Conservation (phyloP, 2,888 invertebrate species). For the Aphodius sticticus region DNA sequence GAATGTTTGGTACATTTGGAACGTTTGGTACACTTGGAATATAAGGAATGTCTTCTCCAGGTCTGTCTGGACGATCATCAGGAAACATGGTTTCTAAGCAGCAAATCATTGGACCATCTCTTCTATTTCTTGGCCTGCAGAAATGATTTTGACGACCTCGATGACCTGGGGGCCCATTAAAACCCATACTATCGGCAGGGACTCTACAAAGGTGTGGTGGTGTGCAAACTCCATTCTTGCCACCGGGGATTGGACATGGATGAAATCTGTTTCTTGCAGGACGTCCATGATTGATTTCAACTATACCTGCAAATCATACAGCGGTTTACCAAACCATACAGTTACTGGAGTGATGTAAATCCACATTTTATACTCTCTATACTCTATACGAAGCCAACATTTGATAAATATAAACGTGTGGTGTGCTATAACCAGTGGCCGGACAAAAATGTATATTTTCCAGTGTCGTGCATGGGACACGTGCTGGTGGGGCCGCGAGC, state of each 20-base stretch:
- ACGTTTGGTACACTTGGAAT: neutral
- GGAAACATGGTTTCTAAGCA: constrained; percentile 5
- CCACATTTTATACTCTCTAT: no score
- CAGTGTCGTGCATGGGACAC: no score
- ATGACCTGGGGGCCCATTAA: neutral
- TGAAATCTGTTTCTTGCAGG: neutral
- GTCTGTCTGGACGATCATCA: neutral
- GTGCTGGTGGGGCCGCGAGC: no score
- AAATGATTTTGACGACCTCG: constrained; percentile 17
- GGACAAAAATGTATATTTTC: no score
- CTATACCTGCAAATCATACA: neutral
- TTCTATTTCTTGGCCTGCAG: constrained; percentile 20
- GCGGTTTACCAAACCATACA: no score
- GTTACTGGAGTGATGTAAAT: no score
- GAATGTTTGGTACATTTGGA: no score
- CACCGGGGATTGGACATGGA: constrained; percentile 27
- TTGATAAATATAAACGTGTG: no score
- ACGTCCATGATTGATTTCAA: neutral
- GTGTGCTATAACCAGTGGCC: no score
- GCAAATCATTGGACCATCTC: constrained; percentile 19
- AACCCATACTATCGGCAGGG: constrained; percentile 17
- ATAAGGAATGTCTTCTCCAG: neutral
- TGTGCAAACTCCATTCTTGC: constrained; percentile 27
- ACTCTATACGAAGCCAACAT: no score
- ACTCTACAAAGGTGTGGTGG: constrained; percentile 26